Conservation (phyloP, 2,888 invertebrate species). For the Cataglyphis cursor region DNA sequence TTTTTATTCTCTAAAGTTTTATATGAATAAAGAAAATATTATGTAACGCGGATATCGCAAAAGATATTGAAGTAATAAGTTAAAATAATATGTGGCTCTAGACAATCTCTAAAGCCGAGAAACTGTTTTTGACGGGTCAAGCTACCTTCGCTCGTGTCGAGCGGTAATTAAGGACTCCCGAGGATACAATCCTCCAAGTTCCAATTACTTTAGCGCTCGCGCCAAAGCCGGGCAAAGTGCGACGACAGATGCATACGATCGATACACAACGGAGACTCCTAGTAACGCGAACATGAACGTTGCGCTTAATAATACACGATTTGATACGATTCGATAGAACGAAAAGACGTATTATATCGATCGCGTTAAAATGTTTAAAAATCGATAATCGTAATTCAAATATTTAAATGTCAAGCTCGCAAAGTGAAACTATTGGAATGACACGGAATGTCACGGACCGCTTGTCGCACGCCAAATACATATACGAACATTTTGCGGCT, state of each 20-base stretch:
- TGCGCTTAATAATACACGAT: conserved; percentile 66
- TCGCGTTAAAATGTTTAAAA: conserved; percentile 50
- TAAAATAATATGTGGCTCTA: not conserved
- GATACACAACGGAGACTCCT: conserved; percentile 55
- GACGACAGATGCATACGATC: conserved; percentile 61
- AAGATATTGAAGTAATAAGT: not conserved
- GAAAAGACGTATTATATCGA: conserved; percentile 37
- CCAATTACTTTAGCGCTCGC: conserved; percentile 55
- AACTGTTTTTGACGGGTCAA: conserved; percentile 75
- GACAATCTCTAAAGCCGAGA: conserved; percentile 2
- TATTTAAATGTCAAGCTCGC: conserved; percentile 32
- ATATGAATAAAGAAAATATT: conserved; percentile 9
- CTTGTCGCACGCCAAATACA: not conserved
- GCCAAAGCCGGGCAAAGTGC: conserved; percentile 45
- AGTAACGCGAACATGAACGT: conserved; percentile 54
- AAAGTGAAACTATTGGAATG: not conserved
- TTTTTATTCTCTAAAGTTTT: not conserved
- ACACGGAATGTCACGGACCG: not conserved
- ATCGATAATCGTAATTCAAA: conserved; percentile 39
- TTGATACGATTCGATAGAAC: conserved; percentile 53
- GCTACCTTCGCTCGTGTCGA: conserved; percentile 76
- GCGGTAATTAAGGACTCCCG: conserved; percentile 78
- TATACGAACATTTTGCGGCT: not conserved
- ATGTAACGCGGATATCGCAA: not conserved
- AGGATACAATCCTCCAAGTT: conserved; percentile 59